Evolutionary conservation across 2,888 invertebrate genomes (phyloP), one percentile per base, ranked within the genome.

Genomic region (Dasypolia templi): DNA sequence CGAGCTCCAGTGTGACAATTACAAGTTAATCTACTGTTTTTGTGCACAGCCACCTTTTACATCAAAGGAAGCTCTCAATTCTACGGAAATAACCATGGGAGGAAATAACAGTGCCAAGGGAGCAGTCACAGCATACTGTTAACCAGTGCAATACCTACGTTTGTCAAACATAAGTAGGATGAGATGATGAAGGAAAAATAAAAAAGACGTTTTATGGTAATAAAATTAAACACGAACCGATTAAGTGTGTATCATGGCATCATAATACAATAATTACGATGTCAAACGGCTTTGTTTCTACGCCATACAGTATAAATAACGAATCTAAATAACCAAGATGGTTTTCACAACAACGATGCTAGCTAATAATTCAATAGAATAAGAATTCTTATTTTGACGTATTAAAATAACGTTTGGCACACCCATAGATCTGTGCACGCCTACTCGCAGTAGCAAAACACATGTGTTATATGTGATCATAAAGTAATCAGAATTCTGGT

Each of bases 231-330:
- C 42, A 68, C 29, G 55, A 61, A 75, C 32, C 22, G 42, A 67
- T 77, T 66, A 62, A 49, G 17, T 75, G 22, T 59, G 39, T 62
- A 49, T 55, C 66, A 51, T 68, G 59, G 61, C 58, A 59, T 53
- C 53, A 32, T 77, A 66, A 49, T 62, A 69, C 53, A 55, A 73
- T 79, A 79, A 70, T 70, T 83, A 59, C 62, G 56, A 59, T 46
- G 59, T 67, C 32, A 74, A 66, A 55, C 63, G 59, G 46, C 74
- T 79, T 66, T 70, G 62, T 70, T 39, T 81, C 61, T n/a, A 65
- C 44, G 39, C 32, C 39, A 42, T 32, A 12, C 77, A 75, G 35
- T 42, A 61, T 66, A 61, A 67, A 67, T 46, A 53, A 58, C 19
- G 44, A 46, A 35, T 5, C 29, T 56, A 44, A 35, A 49, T 53